Percentiles rank a stretch among this genome's conserved stretches.
phyloP scores from a whole-genome alignment of 2,113 vertebrate species.

The Oceanites oceanicus region DNA sequence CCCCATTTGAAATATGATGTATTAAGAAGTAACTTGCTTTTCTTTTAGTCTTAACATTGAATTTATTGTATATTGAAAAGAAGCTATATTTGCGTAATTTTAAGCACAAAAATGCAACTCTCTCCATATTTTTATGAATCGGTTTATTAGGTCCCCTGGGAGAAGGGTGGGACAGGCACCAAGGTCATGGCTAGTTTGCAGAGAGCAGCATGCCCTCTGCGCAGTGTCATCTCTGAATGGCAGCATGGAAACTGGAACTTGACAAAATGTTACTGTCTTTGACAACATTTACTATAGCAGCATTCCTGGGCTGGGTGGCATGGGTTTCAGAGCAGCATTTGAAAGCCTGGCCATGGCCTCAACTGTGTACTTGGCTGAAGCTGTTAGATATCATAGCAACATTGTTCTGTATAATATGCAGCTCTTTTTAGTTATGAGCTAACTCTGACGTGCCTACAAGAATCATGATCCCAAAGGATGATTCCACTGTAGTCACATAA shows the following conservation, averaged over 20 bases:
- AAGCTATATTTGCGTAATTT: not conserved
- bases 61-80: not conserved
- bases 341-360: not conserved
- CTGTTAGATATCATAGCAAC: not conserved
- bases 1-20: not conserved
- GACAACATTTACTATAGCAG: fast-evolving
- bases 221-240: not conserved
- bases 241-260: not conserved
- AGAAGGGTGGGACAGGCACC: not conserved
- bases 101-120: not conserved
- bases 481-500: not conserved
- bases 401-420: not conserved
- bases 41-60: not conserved
- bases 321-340: not conserved
- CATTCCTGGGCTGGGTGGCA: not conserved
- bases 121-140: fast-evolving
- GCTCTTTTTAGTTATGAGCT: not conserved
- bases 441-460: not conserved
- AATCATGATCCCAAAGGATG: not conserved
- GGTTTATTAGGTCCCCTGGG: not conserved
- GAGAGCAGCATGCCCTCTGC: not conserved
- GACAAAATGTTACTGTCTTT: fast-evolving
- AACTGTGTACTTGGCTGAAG: not conserved
- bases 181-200: not conserved
- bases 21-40: not conserved